These are phyloP conservation scores for Scaptomyza flava DNA, from an alignment of 2,888 invertebrate genomes.

Conservation along the genomic window DNA sequence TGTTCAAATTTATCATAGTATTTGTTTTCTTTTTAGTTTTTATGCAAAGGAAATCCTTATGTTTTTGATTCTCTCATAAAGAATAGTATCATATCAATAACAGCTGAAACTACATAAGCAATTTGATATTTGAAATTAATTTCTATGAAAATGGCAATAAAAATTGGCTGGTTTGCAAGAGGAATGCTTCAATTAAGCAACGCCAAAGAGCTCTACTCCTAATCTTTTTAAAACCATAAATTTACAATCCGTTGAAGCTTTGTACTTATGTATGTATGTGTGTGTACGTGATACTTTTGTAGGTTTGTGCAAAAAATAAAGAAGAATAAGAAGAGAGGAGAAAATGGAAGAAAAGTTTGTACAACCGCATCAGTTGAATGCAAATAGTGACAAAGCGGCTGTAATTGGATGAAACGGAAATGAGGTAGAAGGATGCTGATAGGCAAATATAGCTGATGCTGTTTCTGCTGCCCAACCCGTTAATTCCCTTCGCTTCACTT, in stretches of 20 bases:
- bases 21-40: too few relatives aligned
- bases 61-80: too few relatives aligned
- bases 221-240: not conserved
- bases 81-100: too few relatives aligned
- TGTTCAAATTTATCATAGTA: too few relatives aligned
- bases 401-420: constrained; percentile 65
- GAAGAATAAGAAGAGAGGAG: not conserved
- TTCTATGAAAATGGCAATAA: too few relatives aligned
- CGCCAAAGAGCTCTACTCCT: too few relatives aligned
- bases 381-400: constrained; percentile 59
- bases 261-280: not conserved
- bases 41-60: too few relatives aligned
- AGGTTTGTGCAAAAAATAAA: constrained; percentile 18
- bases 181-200: too few relatives aligned
- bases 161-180: too few relatives aligned
- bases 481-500: not conserved
- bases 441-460: constrained; percentile 15
- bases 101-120: too few relatives aligned
- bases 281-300: not conserved
- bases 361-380: constrained; percentile 52
- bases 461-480: not conserved
- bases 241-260: not conserved
- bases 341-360: constrained; percentile 22
- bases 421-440: constrained; percentile 54
- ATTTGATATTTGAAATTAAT: too few relatives aligned